phyloP scores from a whole-genome alignment of 2,797 vertebrate species.

The Melanotaenia boesemani region DNA sequence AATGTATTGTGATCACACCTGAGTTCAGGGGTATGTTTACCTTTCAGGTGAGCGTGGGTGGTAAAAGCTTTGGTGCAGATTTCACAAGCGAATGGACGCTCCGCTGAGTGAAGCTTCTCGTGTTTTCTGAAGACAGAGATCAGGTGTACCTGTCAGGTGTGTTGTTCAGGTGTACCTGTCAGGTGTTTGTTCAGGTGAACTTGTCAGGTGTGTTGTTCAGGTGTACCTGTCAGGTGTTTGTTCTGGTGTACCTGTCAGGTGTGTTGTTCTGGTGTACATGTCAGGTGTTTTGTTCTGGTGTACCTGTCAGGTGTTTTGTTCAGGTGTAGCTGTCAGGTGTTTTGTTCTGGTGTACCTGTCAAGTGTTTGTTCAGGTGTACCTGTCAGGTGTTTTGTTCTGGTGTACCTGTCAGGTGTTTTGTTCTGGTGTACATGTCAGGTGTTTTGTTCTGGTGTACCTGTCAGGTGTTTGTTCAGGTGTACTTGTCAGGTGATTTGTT shows the following conservation, averaged over 20 bases:
- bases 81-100: constrained; percentile 92
- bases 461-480: neutral
- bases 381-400: neutral
- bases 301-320: no score
- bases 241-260: no score
- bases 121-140: constrained; percentile 83
- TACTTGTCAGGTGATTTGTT: no score
- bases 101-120: constrained; percentile 93
- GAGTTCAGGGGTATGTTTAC: constrained; percentile 35
- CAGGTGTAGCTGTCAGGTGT: neutral
- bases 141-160: neutral
- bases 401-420: neutral
- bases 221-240: neutral
- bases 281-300: neutral
- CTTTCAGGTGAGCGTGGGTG: constrained; percentile 93
- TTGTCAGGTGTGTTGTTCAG: no score
- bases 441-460: neutral
- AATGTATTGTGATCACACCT: neutral
- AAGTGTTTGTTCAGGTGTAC: no score
- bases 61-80: constrained; percentile 96
- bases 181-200: neutral
- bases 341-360: no score
- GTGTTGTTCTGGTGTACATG: no score
- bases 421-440: no score
- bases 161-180: neutral